phyloP scores from a whole-genome alignment of 2,888 invertebrate genomes.

The Melitaea athalia region DNA sequence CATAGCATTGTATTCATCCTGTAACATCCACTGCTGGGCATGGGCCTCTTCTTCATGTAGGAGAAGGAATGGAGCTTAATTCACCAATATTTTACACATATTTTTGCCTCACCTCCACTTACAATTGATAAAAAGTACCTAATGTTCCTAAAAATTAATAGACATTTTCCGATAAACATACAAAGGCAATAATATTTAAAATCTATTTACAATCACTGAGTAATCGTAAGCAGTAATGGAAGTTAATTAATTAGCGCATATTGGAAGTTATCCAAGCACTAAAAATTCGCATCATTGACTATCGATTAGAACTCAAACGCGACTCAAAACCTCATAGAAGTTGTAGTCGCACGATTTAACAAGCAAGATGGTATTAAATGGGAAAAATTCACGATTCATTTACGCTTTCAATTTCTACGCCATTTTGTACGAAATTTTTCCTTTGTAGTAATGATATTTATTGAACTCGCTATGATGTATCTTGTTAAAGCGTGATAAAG shows the following conservation, averaged over 20 bases:
- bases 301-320: background rate
- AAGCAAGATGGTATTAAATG: background rate
- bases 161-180: no score
- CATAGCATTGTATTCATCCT: no score
- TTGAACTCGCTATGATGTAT: background rate
- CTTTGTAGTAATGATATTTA: background rate
- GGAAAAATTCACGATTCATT: constrained; percentile 2
- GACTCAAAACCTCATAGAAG: background rate
- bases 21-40: no score
- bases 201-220: background rate
- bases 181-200: no score
- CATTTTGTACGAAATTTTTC: background rate
- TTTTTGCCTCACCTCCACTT: no score
- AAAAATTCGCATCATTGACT: background rate
- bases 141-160: no score
- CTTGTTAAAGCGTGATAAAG: background rate
- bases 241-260: background rate
- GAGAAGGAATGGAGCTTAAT: no score
- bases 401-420: background rate
- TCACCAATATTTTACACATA: no score
- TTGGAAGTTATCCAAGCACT: constrained; percentile 2
- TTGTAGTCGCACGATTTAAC: background rate
- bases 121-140: no score
- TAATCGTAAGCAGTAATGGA: background rate
- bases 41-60: no score